A percentile compares a stretch with the other conserved stretches of the same genome.
Evolutionary conservation across 1,140 invertebrate genomes (phyloP).

Genomic region (Catajapyx aquilonaris): DNA sequence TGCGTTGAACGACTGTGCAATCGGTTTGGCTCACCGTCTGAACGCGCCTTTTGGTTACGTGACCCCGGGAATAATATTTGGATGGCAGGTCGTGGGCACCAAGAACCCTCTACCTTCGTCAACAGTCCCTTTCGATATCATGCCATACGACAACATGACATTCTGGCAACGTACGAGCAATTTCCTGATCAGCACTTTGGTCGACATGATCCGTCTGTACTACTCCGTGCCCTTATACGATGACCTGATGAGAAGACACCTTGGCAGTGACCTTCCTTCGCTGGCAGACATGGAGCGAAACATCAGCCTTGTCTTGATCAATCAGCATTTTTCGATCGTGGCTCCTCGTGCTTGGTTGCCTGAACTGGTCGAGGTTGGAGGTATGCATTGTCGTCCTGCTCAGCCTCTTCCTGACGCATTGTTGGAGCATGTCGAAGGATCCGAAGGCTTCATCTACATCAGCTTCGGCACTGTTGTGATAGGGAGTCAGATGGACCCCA

Average conservation of each 20-base stretch:
- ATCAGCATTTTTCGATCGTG: conserved; percentile 27
- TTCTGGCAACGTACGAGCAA: conserved; percentile 35
- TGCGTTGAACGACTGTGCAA: conserved; percentile 6
- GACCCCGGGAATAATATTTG: conserved; percentile 31
- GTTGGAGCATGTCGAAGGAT: conserved; percentile 22
- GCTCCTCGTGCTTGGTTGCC: conserved; percentile 25
- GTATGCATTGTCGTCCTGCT: conserved; percentile 23
- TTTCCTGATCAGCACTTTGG: conserved; percentile 12
- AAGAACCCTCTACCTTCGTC: conserved; percentile 36
- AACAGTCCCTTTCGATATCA: conserved; percentile 32
- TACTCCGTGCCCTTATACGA: not conserved
- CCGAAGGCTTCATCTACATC: conserved; percentile 28
- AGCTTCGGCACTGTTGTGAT: conserved; percentile 27
- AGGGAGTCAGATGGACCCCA: conserved; percentile 19
- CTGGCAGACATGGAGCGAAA: conserved; percentile 14
- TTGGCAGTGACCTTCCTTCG: conserved; percentile 8
- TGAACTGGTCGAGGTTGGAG: conserved; percentile 36
- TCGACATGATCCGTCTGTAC: not conserved
- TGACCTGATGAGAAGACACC: not conserved
- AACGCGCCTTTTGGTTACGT: conserved; percentile 15
- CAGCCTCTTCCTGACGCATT: conserved; percentile 12
- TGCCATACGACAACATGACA: conserved; percentile 28
- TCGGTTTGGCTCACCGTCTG: no score
- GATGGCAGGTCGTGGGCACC: conserved; percentile 35
- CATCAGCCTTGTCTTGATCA: conserved; percentile 25